Conservation (phyloP, 1,140 invertebrate genomes). For the Drosophila ananassae region DNA sequence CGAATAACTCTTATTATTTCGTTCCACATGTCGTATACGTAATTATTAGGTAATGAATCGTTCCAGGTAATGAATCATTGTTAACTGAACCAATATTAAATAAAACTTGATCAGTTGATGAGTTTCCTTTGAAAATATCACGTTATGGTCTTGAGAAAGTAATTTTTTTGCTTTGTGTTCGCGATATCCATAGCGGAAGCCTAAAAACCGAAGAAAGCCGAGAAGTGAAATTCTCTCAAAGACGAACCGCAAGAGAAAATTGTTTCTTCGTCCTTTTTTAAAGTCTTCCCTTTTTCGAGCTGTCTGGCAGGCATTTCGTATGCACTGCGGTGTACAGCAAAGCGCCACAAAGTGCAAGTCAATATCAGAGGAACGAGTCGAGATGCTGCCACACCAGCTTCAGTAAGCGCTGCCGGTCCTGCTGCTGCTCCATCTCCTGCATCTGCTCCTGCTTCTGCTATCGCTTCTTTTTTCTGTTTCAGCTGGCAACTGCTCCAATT, state of each 20-base stretch:
- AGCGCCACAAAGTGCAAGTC: conserved; percentile 71
- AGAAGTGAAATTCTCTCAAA: conserved; percentile 55
- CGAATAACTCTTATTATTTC: no score
- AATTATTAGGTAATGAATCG: not conserved
- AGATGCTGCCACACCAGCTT: not conserved
- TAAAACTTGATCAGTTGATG: no score
- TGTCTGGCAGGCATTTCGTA: conserved; percentile 64
- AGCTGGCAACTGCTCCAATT: conserved; percentile 7
- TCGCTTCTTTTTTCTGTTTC: conserved; percentile 7
- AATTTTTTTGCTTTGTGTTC: not conserved
- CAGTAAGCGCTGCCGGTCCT: no score
- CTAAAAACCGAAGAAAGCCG: conserved; percentile 6
- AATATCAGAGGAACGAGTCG: conserved; percentile 44
- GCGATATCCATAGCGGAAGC: not conserved
- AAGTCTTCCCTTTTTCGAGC: conserved; percentile 20
- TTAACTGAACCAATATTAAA: no score
- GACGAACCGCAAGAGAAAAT: conserved; percentile 56
- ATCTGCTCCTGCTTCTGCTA: not conserved
- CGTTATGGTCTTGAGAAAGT: not conserved
- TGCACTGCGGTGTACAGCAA: conserved; percentile 41
- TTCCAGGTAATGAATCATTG: no score
- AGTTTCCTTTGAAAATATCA: not conserved
- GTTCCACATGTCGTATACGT: not conserved
- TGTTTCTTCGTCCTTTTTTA: conserved; percentile 20
- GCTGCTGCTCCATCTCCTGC: not conserved